These are phyloP conservation scores for Hirtodrosophila histrioides DNA, from an alignment of 2,888 invertebrate species.

Conservation along the genomic window DNA sequence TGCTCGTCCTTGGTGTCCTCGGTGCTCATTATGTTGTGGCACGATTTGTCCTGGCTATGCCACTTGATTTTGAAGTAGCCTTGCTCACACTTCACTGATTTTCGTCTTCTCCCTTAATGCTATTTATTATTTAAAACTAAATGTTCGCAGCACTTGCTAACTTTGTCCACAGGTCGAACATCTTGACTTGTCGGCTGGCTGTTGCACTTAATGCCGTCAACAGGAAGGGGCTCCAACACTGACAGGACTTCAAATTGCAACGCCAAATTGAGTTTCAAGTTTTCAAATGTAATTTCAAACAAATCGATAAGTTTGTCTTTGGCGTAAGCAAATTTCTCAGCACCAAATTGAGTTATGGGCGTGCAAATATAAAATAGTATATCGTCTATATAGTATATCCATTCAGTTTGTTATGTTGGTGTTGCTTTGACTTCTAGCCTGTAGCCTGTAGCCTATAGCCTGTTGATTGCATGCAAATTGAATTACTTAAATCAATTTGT, in stretches of 20 bases:
- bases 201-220: conserved; percentile 58
- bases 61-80: conserved; percentile 58
- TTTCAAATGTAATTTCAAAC: conserved; percentile 73
- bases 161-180: conserved; percentile 46
- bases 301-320: conserved; percentile 76
- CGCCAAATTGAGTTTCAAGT: conserved; percentile 75
- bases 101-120: conserved; percentile 42
- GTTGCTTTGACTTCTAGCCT: conserved; percentile 24
- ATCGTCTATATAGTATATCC: neutral
- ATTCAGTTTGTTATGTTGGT: conserved; percentile 2
- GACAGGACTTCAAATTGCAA: conserved; percentile 58
- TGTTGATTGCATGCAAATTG: conserved; percentile 63
- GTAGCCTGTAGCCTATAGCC: conserved; percentile 34
- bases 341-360: conserved; percentile 66
- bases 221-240: conserved; percentile 9
- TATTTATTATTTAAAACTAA: conserved; percentile 73
- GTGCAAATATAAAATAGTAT: conserved; percentile 19
- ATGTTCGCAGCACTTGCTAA: conserved; percentile 39
- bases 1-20: conserved; percentile 10
- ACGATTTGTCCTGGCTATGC: conserved; percentile 61
- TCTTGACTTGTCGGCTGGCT: conserved; percentile 43
- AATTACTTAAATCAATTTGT: conserved; percentile 72
- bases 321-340: conserved; percentile 40
- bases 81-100: conserved; percentile 22
- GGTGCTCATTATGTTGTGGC: conserved; percentile 70